Base-by-base conservation (phyloP, 2,888 invertebrate genomes). In the Dasysyrphus albostriatus region DNA sequence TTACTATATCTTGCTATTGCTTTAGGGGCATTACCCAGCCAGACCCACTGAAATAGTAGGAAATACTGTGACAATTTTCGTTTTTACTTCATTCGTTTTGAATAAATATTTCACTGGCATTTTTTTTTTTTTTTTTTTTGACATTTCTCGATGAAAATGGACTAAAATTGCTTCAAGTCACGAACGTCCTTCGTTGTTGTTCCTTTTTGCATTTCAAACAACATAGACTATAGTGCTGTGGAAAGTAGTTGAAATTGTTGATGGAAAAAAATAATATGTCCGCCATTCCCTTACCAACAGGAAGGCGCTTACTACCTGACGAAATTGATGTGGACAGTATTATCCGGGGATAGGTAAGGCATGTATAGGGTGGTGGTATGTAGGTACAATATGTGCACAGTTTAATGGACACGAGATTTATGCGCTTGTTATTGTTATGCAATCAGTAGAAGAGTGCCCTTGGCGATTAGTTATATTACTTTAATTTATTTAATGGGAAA, bases 161-260 rank as follows among this genome's bases (percentile, higher is more conserved):
- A 42, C 51, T 67, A 54, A 84, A 80, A 84, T 76, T 80, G 80
- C 75, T 73, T 59, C 72, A 16, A 72, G 84, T 84, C 84, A 84
- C 84, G 84, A 84, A 80, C 24, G 80, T 80, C 84, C 80, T 80
- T 76, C 72, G 51, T 75, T 58, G 16, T 58, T 34, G 6, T 34
- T 8, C 2, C 9, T 19, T 59, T 61, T 61, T 61, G 61, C 32
- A 44, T 65, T 65, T 65, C 32, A 14, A 37, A 67, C n/a, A 12
- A 12, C 24, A 34, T 3, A 67, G 24, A 24, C 24, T 24, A 49
- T 42, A 61, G 24, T 12, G 61, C 16, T 1, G 44, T 32, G 44
- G 10, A 61, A 24, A 61, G 61, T 61, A 61, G 39, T 61, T 61
- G 39, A 24, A 42, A 39, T 39, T 59, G 59, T 59, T 14, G 24